Percentiles rank a stretch among this genome's conserved stretches.
phyloP scores from a whole-genome alignment of 2,797 vertebrate genomes.

The Myotis planiceps region DNA sequence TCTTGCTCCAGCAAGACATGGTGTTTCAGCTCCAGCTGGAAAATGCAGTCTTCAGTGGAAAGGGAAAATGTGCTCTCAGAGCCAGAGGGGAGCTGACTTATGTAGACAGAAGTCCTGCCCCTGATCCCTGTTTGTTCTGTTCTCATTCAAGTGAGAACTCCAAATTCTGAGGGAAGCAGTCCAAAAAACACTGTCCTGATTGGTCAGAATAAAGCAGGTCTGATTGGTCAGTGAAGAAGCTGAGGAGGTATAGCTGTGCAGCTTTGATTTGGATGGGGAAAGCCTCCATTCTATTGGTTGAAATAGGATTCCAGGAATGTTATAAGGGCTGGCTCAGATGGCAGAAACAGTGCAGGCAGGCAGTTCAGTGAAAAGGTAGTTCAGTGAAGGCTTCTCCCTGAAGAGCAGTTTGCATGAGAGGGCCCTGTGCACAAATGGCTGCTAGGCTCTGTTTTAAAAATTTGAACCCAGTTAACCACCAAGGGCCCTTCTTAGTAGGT shows the following conservation, averaged over 20 bases:
- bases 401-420: neutral
- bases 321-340: neutral
- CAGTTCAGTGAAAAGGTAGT: neutral
- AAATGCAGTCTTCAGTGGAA: neutral
- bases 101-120: neutral
- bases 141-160: neutral
- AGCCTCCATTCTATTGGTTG: neutral
- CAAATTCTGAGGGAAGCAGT: neutral
- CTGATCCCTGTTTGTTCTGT: neutral
- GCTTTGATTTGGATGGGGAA: neutral
- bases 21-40: neutral
- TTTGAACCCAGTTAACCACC: neutral
- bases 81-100: neutral
- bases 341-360: neutral
- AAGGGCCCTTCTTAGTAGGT: neutral
- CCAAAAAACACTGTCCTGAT: neutral
- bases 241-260: neutral
- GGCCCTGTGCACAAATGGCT: neutral
- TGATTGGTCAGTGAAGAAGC: neutral
- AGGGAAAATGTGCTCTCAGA: neutral
- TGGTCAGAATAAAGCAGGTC: neutral
- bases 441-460: neutral
- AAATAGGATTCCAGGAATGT: neutral
- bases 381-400: neutral
- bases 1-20: neutral